Evolutionary conservation across 2,888 invertebrate species (phyloP), one percentile per base, ranked within the genome.

Genomic region (Epicampocera succincta): DNA sequence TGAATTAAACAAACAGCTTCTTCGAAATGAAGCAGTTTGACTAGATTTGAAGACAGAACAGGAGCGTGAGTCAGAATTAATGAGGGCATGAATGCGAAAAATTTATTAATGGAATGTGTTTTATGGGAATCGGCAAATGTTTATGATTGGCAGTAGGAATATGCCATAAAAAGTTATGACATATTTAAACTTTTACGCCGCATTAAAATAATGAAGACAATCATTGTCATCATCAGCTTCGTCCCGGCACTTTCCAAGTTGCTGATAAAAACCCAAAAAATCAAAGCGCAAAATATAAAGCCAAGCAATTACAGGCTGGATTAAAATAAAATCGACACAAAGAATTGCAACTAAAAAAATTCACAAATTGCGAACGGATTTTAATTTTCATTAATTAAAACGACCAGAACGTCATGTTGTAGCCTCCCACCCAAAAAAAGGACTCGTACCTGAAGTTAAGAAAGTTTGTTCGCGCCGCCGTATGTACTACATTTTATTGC

Each of bases 71-170:
- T 40, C n/a, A n/a, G 21, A 40, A 38, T 40, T 12, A 40, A 2
- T 60, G 50, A 60, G 13, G 42, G 50, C 1, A 33, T 48, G 46
- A 52, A 66, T 40, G 66, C 11, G 52, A 3, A 58, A 66, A 75
- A 58, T n/a, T 60, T 75, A 60, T 75, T 68, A 76, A 61, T n/a
- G 38, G 60, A 68, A 68, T 68, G 25, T 61, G 44, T 76, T 76
- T 76, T 76, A 68, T 76, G 46, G 54, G 38, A 21, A 25, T 6
- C 52, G 38, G 38, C 68, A 68, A 60, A 68, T 61, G 46, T 60
- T 60, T 38, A 52, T 11, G 19, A 9, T 54, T 42, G 60, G 15
- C 33, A 42, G 25, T 13, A 29, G 38, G 6, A 25, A 54, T 15
- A 44, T 44, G 15, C 9, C 54, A 56, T 52, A 63, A 63, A 61